Evolutionary conservation across 2,888 invertebrate genomes (phyloP).

Genomic region (Octonoba sinensis): DNA sequence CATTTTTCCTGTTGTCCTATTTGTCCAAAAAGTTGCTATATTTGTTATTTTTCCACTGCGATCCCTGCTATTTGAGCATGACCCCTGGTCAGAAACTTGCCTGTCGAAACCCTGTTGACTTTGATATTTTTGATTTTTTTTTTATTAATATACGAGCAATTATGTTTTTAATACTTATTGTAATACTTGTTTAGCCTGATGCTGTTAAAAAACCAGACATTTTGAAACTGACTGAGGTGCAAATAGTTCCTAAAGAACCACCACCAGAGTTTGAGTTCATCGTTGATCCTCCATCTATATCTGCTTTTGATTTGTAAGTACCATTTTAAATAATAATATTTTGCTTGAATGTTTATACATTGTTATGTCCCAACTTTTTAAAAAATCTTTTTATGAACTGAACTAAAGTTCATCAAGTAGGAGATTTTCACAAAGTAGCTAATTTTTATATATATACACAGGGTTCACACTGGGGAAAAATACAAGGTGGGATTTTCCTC

Average conservation of each 20-base stretch:
- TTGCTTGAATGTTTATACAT: neutral
- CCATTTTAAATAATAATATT: neutral
- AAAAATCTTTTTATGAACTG: neutral
- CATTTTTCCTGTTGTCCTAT: too few species aligned
- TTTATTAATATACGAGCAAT: too few species aligned
- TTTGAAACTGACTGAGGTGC: constrained; percentile 78
- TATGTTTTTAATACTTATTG: too few species aligned
- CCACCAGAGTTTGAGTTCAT: constrained; percentile 93
- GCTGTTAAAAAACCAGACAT: constrained; percentile 46
- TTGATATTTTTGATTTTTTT: too few species aligned
- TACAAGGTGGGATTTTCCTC: too few species aligned
- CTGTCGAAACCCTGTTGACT: too few species aligned
- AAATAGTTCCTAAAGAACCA: constrained; percentile 90
- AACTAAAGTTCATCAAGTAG: neutral
- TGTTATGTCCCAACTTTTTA: neutral
- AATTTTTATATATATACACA: too few species aligned
- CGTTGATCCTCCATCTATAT: constrained; percentile 98
- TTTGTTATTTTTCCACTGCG: too few species aligned
- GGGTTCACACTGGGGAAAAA: too few species aligned
- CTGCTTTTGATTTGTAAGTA: constrained; percentile 90
- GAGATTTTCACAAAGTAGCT: too few species aligned
- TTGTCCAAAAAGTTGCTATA: too few species aligned
- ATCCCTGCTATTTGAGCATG: neutral
- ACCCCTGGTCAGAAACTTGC: neutral
- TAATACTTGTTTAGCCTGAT: constrained; percentile 12